A percentile compares a stretch with the other conserved stretches of the same genome.
These are phyloP conservation scores for Julus scanicus DNA, from an alignment of 2,888 invertebrate species.

Conservation along the genomic window DNA sequence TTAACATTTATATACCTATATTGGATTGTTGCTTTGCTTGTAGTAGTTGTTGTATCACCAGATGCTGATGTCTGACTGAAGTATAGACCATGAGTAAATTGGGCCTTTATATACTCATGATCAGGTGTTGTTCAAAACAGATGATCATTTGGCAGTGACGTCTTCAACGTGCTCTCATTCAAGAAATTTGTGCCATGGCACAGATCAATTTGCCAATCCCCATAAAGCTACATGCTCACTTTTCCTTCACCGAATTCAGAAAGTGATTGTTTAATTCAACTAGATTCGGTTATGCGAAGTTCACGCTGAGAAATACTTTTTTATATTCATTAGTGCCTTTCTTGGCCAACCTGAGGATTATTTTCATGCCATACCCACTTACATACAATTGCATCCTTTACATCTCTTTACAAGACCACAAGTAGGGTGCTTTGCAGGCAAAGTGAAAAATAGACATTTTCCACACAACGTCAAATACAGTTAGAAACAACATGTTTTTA, in stretches of 20 bases:
- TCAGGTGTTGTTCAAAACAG: conserved; percentile 28
- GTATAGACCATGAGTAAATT: conserved; percentile 37
- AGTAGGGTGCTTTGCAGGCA: conserved; percentile 16
- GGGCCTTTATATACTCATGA: conserved; percentile 46
- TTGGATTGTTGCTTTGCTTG: neutral
- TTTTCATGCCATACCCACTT: conserved; percentile 42
- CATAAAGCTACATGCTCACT: conserved; percentile 45
- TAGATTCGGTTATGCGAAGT: conserved; percentile 23
- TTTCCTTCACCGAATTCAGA: conserved; percentile 47
- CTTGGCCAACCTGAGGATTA: neutral
- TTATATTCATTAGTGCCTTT: conserved; percentile 30
- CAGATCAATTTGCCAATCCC: conserved; percentile 49
- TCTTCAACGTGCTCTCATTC: conserved; percentile 49
- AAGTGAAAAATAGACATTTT: neutral
- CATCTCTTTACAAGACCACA: conserved; percentile 37
- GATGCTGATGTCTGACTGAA: conserved; percentile 37
- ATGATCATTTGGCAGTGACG: conserved; percentile 48
- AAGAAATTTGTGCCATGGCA: conserved; percentile 48
- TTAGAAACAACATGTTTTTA: neutral
- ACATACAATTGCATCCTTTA: conserved; percentile 42
- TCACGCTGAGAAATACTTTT: conserved; percentile 16
- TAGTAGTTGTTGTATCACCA: conserved; percentile 39
- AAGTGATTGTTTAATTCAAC: conserved; percentile 45
- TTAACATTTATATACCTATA: neutral
- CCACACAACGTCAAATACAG: too few relatives aligned